These are phyloP conservation scores for Trichonephila clavata DNA, from an alignment of 1,140 invertebrate species.

Conservation along the genomic window DNA sequence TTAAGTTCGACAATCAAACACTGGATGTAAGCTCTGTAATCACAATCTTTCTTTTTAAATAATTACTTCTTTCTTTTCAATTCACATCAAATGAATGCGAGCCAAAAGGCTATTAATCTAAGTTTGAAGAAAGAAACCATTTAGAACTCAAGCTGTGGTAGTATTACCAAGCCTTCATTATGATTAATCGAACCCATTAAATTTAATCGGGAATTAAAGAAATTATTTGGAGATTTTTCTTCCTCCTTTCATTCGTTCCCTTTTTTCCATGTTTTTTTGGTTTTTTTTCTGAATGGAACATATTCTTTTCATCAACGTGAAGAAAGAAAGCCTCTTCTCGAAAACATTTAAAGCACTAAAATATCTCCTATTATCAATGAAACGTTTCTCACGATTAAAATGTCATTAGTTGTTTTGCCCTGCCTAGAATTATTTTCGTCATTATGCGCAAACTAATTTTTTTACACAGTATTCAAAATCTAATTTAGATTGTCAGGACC, in stretches of 20 bases:
- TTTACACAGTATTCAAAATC: conserved; percentile 3
- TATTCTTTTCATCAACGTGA: background rate
- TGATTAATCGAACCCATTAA: conserved; percentile 32
- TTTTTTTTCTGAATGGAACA: background rate
- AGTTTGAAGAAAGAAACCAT: conserved; percentile 26
- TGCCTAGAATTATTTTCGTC: background rate
- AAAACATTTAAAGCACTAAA: background rate
- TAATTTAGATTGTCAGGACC: background rate
- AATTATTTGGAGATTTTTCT: background rate
- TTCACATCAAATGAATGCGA: background rate
- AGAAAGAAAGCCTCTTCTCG: background rate
- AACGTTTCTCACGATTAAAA: conserved; percentile 27
- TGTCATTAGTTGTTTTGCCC: conserved; percentile 21
- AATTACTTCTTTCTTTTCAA: background rate
- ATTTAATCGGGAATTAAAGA: conserved; percentile 34
- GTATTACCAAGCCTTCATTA: conserved; percentile 21
- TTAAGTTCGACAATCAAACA: background rate
- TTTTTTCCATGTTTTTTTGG: background rate
- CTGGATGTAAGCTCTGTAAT: background rate
- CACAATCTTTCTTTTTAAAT: background rate
- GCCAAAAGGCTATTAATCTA: conserved; percentile 22
- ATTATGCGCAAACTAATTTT: background rate
- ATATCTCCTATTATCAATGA: conserved; percentile 18
- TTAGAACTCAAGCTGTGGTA: conserved; percentile 18
- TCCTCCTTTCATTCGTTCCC: background rate